Evolutionary conservation across 2,113 vertebrate genomes (phyloP), one percentile per base, ranked within the genome.

Genomic region (Oceanodroma tethys): DNA sequence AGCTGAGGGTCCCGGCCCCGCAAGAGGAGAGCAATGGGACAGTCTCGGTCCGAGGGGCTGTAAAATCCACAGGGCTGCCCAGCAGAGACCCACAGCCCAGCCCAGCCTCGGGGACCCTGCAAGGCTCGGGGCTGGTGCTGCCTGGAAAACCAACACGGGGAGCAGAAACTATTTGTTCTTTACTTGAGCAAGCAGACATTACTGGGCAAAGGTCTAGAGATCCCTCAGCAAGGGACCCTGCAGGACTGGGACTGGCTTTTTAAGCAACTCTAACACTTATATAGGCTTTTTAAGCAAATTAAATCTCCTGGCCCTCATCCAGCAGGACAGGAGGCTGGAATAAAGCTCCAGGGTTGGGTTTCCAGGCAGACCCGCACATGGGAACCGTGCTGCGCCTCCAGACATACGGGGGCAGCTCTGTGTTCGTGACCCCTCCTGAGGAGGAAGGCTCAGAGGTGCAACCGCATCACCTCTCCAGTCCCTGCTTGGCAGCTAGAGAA

Each of bases 171-270:
- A 4, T 2, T 34, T 40, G 72, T 6, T 50, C 40, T 16, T 45
- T 7, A 4, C 83, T 16, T 0, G 32, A 60, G 32, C 45, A 3
- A 56, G 63, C 18, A 40, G 43, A 6, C 1, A 0, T 2, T 2
- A 30, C 67, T 3, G 66, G 34, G 71, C 2, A 10, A 13, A 43
- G 22, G 12, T 0, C 10, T 3, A 11, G 21, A 32, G 74, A 15
- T 1, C 40, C 60, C 52, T 71, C 26, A 2, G 11, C 20, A 25
- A 43, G 63, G 73, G 43, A 40, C 43, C 50, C 73, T 2, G 20
- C 58, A 43, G 60, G 40, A 6, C 34, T 2, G 8, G 67, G 36
- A 21, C 23, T 22, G 74, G 25, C 11, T 63, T 56, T 22, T 16
- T 2, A 6, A 30, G 71, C 66, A 34, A 1, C 30, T 14, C 2